These are phyloP conservation scores for Agrilus cyanescens DNA, from an alignment of 2,888 invertebrate species.

Conservation along the genomic window DNA sequence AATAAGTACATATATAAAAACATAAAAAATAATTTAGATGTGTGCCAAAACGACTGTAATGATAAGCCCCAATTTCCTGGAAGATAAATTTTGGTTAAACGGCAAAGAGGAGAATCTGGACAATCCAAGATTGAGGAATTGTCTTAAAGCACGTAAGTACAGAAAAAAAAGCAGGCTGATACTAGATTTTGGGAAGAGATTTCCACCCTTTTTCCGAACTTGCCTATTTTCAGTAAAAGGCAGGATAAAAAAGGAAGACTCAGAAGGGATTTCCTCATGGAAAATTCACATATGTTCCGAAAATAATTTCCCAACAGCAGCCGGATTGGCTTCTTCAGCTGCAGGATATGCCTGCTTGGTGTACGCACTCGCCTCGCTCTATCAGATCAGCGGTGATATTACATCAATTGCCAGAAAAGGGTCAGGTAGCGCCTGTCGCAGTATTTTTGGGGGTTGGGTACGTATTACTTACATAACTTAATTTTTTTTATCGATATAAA, in stretches of 20 bases:
- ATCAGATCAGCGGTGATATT: constrained; percentile 59
- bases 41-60: constrained; percentile 84
- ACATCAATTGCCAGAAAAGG: constrained; percentile 70
- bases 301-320: constrained; percentile 98
- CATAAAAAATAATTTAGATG: constrained; percentile 43
- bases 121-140: constrained; percentile 62
- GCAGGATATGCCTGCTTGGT: constrained; percentile 95
- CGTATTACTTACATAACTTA: constrained; percentile 3
- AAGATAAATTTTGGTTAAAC: constrained; percentile 83
- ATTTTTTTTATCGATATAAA: neutral
- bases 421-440: constrained; percentile 95
- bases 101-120: constrained; percentile 65
- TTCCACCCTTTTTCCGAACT: no score
- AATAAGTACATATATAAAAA: neutral
- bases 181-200: no score
- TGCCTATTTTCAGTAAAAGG: no score
- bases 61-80: constrained; percentile 55
- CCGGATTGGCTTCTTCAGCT: constrained; percentile 95
- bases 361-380: constrained; percentile 63
- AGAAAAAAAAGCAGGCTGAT: no score
- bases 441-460: constrained; percentile 81
- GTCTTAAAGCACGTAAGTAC: constrained; percentile 56
- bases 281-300: constrained; percentile 74
- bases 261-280: constrained; percentile 42
- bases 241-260: no score